Evolutionary conservation across 2,888 invertebrate genomes (phyloP), one percentile per base, ranked within the genome.

Genomic region (Dromius quadrimaculatus): DNA sequence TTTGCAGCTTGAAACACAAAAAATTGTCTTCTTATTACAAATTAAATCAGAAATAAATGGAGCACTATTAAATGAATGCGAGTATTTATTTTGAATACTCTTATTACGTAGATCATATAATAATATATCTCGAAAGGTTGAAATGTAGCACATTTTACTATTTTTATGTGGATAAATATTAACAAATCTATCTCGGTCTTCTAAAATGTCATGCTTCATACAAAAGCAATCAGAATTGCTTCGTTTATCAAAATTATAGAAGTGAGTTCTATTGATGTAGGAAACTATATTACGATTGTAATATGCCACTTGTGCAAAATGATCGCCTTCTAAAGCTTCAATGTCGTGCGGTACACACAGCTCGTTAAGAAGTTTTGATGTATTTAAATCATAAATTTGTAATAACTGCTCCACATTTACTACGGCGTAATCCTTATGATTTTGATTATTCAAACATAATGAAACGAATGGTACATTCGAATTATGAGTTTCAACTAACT

Each of bases 51-150:
- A 81, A 59, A 84, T 83, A 0, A 85, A 80, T 0, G 87, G 87
- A 2, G 83, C 77, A 71, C 83, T 83, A 73, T 84, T 82, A 78
- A 87, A 85, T 2, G 86, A 85, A 73, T 88, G 88, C 0, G 84
- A 86, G 87, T 87, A 88, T 71, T 87, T 82, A 73, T 85, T 85
- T 2, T 84, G 76, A 0, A 84, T 77, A 73, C 78, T 80, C 17
- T 57, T 36, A 13, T 20, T 57, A 8, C 64, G 57, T 13, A 68
- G 1, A 45, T 68, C 68, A 1, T 59, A 13, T 20, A 41, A 20
- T 19, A 43, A 43, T 1, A 68, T 17, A 45, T 59, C 41, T n/a
- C 11, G 17, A n/a, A 32, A 32, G 19, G 68, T 32, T 8, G 59
- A 68, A 9, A 68, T 45, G 19, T 68, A 68, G 32, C 28, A 43